Percentiles rank a stretch among this genome's conserved stretches.
These are phyloP conservation scores for Columba livia DNA, from an alignment of 2,113 vertebrate genomes.

Conservation along the genomic window DNA sequence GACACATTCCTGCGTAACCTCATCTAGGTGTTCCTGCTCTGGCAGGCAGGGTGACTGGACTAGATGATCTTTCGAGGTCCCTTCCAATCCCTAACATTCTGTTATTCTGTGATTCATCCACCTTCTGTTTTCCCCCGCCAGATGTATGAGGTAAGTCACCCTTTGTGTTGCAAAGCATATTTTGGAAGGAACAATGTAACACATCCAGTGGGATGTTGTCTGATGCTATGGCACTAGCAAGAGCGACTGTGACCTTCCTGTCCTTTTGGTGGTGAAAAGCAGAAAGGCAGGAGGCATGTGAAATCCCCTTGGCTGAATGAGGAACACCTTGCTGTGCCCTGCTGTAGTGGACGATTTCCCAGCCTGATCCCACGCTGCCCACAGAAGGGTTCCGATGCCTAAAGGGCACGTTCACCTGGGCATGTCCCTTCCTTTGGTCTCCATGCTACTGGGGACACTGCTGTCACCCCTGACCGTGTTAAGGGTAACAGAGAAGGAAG, in stretches of 20 bases:
- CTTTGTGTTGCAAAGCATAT: not conserved
- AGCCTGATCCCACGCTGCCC: slow-evolving; percentile 49
- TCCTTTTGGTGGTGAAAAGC: slow-evolving; percentile 64
- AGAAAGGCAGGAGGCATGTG: not conserved
- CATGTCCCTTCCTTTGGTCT: accelerated
- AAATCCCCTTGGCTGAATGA: not conserved
- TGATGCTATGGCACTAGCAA: not conserved
- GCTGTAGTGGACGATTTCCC: slow-evolving; percentile 59
- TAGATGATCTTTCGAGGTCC: too few species aligned
- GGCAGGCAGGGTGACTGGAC: too few species aligned
- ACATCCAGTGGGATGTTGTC: accelerated
- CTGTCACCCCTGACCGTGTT: accelerated
- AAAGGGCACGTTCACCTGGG: not conserved
- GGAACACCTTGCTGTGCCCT: not conserved
- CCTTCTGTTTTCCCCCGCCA: not conserved
- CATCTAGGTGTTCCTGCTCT: too few species aligned
- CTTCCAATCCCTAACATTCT: too few species aligned
- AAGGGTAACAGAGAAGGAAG: not conserved
- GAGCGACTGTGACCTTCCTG: not conserved
- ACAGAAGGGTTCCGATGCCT: slow-evolving; percentile 47
- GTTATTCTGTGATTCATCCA: not conserved
- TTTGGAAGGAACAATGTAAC: not conserved
- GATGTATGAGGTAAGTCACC: not conserved
- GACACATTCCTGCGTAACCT: too few species aligned
- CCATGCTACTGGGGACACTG: not conserved